phyloP scores from a whole-genome alignment of 2,113 vertebrate species.

The Alosa alosa region DNA sequence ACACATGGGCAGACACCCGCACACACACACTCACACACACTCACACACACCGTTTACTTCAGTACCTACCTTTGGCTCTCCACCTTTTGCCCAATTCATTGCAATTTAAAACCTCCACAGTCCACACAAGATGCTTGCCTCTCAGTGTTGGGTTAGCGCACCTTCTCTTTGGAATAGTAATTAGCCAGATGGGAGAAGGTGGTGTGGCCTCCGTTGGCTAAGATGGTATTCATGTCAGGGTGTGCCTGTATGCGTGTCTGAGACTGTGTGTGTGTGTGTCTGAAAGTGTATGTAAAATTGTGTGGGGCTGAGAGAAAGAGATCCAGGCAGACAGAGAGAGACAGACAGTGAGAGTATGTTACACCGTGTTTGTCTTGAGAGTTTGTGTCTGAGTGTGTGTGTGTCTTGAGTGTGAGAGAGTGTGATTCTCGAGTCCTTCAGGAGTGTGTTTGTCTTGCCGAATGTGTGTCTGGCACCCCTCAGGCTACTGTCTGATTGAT shows the following conservation, averaged over 20 bases:
- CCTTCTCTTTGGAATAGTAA: no score
- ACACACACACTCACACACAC: conserved; percentile 18
- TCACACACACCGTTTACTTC: background rate
- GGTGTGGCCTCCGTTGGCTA: background rate
- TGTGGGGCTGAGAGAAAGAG: no score
- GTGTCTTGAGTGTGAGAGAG: background rate
- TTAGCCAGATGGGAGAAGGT: no score
- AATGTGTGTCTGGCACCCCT: background rate
- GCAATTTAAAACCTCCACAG: no score
- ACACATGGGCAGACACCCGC: background rate
- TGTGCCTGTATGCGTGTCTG: background rate
- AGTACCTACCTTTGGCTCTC: no score
- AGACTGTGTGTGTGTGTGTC: background rate
- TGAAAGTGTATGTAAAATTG: background rate
- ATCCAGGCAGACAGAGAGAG: no score
- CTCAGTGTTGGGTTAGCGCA: no score
- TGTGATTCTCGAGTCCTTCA: no score
- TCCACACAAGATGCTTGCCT: no score
- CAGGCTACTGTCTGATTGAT: background rate
- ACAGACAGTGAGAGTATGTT: background rate
- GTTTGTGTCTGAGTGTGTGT: background rate
- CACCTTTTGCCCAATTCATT: no score
- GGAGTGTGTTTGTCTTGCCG: no score
- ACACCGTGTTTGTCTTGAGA: no score
- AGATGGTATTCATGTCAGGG: background rate